These are phyloP conservation scores for Ranitomeya variabilis DNA, from an alignment of 2,113 vertebrate species.

Conservation along the genomic window DNA sequence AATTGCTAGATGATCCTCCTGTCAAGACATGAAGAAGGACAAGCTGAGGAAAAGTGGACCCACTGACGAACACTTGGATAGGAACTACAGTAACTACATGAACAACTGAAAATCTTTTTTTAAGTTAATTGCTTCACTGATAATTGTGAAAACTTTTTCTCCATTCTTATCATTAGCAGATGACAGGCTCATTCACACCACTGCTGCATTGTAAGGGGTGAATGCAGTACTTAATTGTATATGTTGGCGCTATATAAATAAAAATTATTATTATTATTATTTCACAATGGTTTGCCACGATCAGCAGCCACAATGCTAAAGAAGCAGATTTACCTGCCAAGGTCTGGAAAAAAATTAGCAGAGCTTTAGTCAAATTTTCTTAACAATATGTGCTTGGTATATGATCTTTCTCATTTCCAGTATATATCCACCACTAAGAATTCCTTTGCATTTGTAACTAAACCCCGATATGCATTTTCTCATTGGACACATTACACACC, in stretches of 20 bases:
- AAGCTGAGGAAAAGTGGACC: background rate
- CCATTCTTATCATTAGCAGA: no score
- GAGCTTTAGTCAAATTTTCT: no score
- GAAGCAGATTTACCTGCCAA: background rate
- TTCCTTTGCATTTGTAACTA: background rate
- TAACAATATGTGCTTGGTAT: no score
- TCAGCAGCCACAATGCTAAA: background rate
- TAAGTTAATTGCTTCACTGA: no score
- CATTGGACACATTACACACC: conserved; percentile 63
- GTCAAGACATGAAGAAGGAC: conserved; percentile 25
- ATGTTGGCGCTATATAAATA: no score
- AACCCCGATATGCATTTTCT: background rate
- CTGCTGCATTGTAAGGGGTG: background rate
- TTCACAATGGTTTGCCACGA: background rate
- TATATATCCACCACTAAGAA: background rate
- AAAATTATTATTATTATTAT: background rate
- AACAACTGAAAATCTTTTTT: no score
- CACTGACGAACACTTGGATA: background rate
- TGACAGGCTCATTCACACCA: background rate
- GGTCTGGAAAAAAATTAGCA: background rate
- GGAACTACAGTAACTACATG: no score
- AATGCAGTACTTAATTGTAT: background rate
- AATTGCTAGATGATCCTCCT: conserved; percentile 74
- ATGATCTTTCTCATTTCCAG: no score
- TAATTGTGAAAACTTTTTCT: no score